Percentiles rank a stretch among this genome's conserved stretches.
Conservation (phyloP, 2,113 vertebrate genomes). For the Pipa parva region DNA sequence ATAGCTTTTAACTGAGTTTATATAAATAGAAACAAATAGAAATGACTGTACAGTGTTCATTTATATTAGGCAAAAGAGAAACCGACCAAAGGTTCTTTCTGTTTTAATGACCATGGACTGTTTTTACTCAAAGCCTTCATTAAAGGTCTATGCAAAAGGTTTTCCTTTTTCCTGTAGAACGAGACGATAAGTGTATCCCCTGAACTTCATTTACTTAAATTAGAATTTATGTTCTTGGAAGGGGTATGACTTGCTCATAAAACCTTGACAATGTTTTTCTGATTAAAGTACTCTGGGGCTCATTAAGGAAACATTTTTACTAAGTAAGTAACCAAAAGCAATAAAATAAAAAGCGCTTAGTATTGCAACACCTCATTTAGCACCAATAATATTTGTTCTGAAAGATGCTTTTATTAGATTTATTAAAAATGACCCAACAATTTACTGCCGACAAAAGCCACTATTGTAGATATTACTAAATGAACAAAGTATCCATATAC, state of each 20-base stretch:
- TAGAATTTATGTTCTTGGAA: slow-evolving; percentile 32
- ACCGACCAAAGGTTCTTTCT: background rate
- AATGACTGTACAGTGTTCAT: background rate
- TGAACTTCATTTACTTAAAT: slow-evolving; percentile 18
- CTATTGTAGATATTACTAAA: too few species aligned
- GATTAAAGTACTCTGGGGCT: background rate
- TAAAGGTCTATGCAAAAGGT: background rate
- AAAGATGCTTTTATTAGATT: background rate
- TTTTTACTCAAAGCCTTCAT: slow-evolving; percentile 15
- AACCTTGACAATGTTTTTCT: slow-evolving; percentile 2
- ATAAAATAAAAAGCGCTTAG: background rate
- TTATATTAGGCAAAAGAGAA: background rate
- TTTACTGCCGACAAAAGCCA: too few species aligned
- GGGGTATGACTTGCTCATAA: background rate
- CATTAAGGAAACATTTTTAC: slow-evolving; percentile 4
- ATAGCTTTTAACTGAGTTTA: background rate
- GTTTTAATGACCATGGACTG: slow-evolving; percentile 18
- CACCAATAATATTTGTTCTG: background rate
- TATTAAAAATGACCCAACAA: background rate
- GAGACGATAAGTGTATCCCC: background rate
- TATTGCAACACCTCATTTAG: slow-evolving; percentile 3
- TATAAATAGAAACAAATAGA: background rate
- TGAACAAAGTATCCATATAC: too few species aligned
- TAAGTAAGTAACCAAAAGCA: background rate
- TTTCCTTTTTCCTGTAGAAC: background rate